Evolutionary conservation across 23 tunicate species (phyloP).

Genomic region (Botrylloides violaceus): DNA sequence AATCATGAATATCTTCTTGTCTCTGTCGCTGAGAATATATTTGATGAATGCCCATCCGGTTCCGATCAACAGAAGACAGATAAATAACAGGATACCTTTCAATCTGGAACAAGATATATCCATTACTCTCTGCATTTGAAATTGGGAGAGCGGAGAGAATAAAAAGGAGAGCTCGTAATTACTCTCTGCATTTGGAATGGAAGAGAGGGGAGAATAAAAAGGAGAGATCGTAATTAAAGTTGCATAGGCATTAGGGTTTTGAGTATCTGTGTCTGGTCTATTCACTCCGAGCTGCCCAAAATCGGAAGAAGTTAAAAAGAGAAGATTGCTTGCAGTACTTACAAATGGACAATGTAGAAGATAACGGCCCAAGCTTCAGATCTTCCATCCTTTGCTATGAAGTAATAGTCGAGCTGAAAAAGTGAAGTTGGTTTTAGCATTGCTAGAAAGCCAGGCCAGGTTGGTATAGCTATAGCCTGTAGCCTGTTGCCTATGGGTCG

Average conservation of each 20-base stretch:
- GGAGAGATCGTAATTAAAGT: too few relatives aligned
- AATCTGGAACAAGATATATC: constrained; percentile 34
- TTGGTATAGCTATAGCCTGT: too few relatives aligned
- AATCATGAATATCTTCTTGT: constrained; percentile 90
- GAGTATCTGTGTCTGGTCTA: too few relatives aligned
- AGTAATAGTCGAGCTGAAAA: constrained; percentile 81
- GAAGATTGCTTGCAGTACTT: too few relatives aligned
- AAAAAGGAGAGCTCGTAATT: neutral
- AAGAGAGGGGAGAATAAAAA: too few relatives aligned
- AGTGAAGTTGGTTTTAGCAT: neutral
- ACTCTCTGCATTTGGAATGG: too few relatives aligned
- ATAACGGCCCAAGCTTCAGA: constrained; percentile 97
- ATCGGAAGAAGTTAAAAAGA: too few relatives aligned
- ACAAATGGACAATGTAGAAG: constrained; percentile 91
- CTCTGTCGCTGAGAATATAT: constrained; percentile 79
- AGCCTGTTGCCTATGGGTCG: too few relatives aligned
- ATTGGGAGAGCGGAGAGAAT: neutral
- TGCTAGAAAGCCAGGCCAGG: too few relatives aligned
- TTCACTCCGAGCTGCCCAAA: too few relatives aligned
- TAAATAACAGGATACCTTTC: constrained; percentile 77
- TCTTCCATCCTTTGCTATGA: constrained; percentile 71
- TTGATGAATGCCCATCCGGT: constrained; percentile 99
- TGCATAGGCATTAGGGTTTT: too few relatives aligned
- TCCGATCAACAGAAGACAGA: constrained; percentile 81
- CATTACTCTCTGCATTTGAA: too few relatives aligned